These are phyloP conservation scores for Brachypalpus laphriformis DNA, from an alignment of 2,888 invertebrate species.

Conservation along the genomic window DNA sequence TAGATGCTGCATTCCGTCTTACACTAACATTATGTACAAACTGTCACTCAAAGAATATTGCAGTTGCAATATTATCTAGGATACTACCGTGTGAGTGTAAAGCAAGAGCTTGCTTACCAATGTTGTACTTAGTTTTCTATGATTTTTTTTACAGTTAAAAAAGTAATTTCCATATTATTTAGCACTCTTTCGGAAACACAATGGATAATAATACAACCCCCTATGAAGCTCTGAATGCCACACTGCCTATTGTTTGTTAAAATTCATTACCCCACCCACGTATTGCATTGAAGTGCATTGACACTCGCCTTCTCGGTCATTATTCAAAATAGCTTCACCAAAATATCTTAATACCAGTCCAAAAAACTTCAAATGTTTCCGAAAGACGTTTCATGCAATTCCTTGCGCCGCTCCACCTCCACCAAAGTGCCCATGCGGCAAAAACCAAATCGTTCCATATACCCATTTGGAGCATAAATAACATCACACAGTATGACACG, in stretches of 20 bases:
- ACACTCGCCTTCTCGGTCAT: conserved; percentile 11
- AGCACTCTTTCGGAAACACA: not conserved
- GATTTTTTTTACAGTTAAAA: too few species aligned
- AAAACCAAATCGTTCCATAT: conserved; percentile 50
- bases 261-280: not conserved
- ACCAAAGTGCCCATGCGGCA: not conserved
- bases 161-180: too few species aligned
- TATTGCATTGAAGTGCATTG: conserved; percentile 17
- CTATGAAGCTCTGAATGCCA: not conserved
- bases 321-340: conserved; percentile 18
- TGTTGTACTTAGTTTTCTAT: too few species aligned
- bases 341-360: conserved; percentile 2
- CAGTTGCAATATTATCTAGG: too few species aligned
- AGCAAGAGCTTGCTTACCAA: too few species aligned
- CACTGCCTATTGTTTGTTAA: not conserved
- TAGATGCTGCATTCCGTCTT: too few species aligned
- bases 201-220: too few species aligned
- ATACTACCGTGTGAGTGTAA: too few species aligned
- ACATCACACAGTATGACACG: conserved; percentile 33
- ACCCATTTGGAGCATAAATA: conserved; percentile 68
- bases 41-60: too few species aligned
- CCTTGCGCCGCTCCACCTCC: not conserved
- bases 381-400: conserved; percentile 2
- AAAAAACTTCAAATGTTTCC: conserved; percentile 24
- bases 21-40: too few species aligned